Evolutionary conservation across 2,113 vertebrate species (phyloP).

Genomic region (Dipodomys ordii): DNA sequence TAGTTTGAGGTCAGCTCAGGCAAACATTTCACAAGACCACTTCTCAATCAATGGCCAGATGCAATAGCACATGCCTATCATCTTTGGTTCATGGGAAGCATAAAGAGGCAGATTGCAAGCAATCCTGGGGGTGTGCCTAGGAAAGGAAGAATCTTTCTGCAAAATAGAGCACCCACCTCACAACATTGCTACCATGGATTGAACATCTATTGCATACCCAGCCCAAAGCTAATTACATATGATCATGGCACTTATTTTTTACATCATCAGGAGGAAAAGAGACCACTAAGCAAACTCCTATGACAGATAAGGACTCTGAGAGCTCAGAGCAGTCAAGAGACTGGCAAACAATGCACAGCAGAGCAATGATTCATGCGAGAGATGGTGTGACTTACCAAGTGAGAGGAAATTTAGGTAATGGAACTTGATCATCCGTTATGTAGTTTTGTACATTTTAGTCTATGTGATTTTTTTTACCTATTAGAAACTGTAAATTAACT

Average conservation of each 20-base stretch:
- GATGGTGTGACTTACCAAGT: neutral
- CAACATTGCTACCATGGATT: neutral
- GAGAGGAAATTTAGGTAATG: neutral
- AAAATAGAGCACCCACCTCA: no score
- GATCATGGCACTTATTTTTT: neutral
- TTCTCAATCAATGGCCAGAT: no score
- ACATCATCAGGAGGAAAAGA: neutral
- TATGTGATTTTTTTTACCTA: neutral
- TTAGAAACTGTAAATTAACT: neutral
- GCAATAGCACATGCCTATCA: no score
- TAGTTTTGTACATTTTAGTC: neutral
- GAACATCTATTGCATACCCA: neutral
- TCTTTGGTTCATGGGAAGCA: no score
- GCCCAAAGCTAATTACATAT: neutral
- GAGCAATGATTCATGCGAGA: neutral
- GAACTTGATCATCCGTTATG: neutral
- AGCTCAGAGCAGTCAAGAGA: neutral
- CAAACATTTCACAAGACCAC: no score
- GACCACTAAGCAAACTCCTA: neutral
- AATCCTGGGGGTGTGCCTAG: no score
- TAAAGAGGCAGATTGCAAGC: no score
- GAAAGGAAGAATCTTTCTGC: no score
- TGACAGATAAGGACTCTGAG: neutral
- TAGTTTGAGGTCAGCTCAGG: no score
- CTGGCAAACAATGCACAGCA: neutral